A percentile compares a stretch with the other conserved stretches of the same genome.
phyloP scores from a whole-genome alignment of 1,140 invertebrate species.

The Cepaea nemoralis region DNA sequence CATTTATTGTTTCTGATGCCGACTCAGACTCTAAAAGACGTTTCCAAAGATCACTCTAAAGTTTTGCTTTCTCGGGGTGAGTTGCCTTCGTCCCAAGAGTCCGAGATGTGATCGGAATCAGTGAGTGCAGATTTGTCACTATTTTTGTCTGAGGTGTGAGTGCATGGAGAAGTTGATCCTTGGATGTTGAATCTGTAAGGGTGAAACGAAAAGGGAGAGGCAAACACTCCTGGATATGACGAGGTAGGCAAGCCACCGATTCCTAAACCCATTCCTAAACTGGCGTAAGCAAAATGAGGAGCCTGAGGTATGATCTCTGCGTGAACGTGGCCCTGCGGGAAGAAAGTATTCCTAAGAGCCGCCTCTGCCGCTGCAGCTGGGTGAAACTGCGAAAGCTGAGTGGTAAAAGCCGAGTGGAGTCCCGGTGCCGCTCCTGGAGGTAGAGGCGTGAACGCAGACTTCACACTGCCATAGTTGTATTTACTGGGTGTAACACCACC shows the following conservation, averaged over 20 bases:
- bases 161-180: constrained; percentile 36
- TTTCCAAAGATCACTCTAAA: constrained; percentile 7
- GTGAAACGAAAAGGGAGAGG: constrained; percentile 53
- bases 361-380: constrained; percentile 44
- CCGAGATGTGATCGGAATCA: constrained; percentile 55
- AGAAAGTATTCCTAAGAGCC: constrained; percentile 51
- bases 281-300: constrained; percentile 49
- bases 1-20: no score
- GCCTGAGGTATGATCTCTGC: constrained; percentile 43
- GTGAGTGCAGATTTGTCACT: constrained; percentile 51
- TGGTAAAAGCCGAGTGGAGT: constrained; percentile 68
- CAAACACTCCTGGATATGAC: constrained; percentile 51
- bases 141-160: constrained; percentile 50
- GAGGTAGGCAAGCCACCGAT: constrained; percentile 42
- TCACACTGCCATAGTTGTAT: constrained; percentile 53
- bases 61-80: constrained; percentile 43
- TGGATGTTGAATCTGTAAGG: constrained; percentile 52
- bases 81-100: constrained; percentile 55
- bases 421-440: constrained; percentile 46
- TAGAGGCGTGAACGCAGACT: constrained; percentile 70
- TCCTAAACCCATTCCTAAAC: constrained; percentile 46
- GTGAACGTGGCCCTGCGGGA: constrained; percentile 47
- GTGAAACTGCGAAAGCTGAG: constrained; percentile 57
- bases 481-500: constrained; percentile 22
- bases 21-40: no score